Evolutionary conservation across 2,113 vertebrate species (phyloP).

Genomic region (Lepisosteus osseus): DNA sequence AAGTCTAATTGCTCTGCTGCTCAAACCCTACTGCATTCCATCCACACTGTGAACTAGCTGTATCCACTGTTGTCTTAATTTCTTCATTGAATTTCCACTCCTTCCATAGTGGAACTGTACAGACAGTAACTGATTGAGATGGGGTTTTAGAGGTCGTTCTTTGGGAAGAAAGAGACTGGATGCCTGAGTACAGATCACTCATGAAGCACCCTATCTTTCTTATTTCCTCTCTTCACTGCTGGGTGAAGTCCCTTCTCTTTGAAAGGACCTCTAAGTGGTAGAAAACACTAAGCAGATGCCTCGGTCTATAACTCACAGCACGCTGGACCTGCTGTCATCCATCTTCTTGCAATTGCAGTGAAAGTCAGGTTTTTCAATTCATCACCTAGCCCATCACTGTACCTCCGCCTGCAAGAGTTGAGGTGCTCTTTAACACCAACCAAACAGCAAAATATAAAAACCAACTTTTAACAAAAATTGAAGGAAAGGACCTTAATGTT

Average conservation of each 20-base stretch:
- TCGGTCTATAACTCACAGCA: constrained; percentile 6
- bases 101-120: no score
- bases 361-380: background rate
- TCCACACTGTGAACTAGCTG: no score
- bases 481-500: background rate
- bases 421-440: background rate
- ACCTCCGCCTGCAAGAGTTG: background rate
- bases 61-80: no score
- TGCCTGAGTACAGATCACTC: background rate
- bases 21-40: no score
- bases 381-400: background rate
- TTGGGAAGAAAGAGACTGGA: no score
- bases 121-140: no score
- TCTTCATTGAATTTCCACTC: no score
- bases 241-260: background rate
- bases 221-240: background rate
- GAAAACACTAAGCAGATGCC: constrained; percentile 25
- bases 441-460: background rate
- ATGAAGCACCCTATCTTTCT: background rate
- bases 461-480: background rate
- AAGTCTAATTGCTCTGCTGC: no score
- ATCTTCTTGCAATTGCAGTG: background rate
- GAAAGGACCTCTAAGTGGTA: background rate
- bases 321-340: background rate
- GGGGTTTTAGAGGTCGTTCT: no score